Conservation (phyloP, 64 coral and sea anemone genomes). For the Orbicella faveolata region DNA sequence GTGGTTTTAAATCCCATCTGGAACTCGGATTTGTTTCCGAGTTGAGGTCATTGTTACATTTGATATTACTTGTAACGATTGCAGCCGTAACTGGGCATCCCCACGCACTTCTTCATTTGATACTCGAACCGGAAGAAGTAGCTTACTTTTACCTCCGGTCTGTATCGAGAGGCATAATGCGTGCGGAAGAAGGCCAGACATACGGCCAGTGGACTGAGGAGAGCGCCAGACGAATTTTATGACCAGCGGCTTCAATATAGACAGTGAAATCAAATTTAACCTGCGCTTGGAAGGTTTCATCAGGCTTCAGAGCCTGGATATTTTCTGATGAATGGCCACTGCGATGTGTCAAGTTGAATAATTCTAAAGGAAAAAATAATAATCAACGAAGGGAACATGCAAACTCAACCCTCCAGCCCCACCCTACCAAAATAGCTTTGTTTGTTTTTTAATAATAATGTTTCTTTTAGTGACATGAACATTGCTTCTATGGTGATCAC, state of each 20-base stretch:
- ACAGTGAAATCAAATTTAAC: slow-evolving; percentile 59
- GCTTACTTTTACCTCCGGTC: slow-evolving; percentile 38
- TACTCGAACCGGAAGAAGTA: slow-evolving; percentile 56
- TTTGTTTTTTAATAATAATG: too few species aligned
- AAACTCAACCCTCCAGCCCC: too few species aligned
- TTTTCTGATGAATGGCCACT: slow-evolving; percentile 53
- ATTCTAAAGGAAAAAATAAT: slow-evolving; percentile 17
- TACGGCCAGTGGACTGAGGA: slow-evolving; percentile 75
- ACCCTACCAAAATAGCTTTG: too few species aligned
- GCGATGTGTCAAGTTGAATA: slow-evolving; percentile 70
- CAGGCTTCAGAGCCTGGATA: slow-evolving; percentile 34
- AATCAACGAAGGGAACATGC: background rate
- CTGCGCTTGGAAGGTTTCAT: slow-evolving; percentile 41
- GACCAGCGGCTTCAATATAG: slow-evolving; percentile 54
- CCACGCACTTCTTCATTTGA: background rate
- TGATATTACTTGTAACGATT: too few species aligned
- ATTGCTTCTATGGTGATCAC: too few species aligned
- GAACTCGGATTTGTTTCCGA: too few species aligned
- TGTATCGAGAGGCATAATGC: slow-evolving; percentile 44
- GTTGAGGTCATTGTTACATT: too few species aligned
- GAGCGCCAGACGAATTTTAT: slow-evolving; percentile 72
- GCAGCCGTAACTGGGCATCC: slow-evolving; percentile 43
- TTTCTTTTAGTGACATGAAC: too few species aligned
- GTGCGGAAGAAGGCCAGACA: slow-evolving; percentile 76
- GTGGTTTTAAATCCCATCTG: too few species aligned